Evolutionary conservation across 2,113 vertebrate genomes (phyloP).

Genomic region (Pipa parva): DNA sequence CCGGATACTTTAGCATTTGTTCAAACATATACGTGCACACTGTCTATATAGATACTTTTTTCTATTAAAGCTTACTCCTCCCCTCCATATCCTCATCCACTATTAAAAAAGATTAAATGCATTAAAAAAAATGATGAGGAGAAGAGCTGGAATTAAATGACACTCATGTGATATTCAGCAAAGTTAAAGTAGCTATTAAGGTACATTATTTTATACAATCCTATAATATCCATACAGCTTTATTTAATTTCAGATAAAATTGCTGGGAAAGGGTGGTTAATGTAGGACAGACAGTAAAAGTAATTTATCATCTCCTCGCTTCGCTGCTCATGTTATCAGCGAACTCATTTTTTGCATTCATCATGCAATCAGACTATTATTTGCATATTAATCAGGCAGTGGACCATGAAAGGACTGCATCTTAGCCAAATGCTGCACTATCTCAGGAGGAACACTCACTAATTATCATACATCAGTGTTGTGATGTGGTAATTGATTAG

Average conservation of each 20-base stretch:
- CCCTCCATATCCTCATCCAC: not conserved
- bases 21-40: no score
- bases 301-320: conserved; percentile 83
- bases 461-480: conserved; percentile 90
- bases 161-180: conserved; percentile 48
- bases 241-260: conserved; percentile 80
- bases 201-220: conserved; percentile 69
- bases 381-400: conserved; percentile 90
- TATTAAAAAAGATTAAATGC: conserved; percentile 12
- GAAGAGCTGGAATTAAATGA: conserved; percentile 50
- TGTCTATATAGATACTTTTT: no score
- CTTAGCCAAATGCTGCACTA: conserved; percentile 72
- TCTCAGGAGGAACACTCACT: conserved; percentile 77
- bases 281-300: conserved; percentile 82
- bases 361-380: conserved; percentile 84
- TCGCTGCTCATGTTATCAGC: conserved; percentile 67
- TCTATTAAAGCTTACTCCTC: no score
- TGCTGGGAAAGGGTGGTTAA: conserved; percentile 80
- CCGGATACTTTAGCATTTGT: no score
- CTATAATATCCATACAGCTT: conserved; percentile 70
- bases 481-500: conserved; percentile 91
- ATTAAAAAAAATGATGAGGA: not conserved
- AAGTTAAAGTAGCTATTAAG: conserved; percentile 64
- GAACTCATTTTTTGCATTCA: conserved; percentile 77
- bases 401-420: conserved; percentile 72